These are phyloP conservation scores for Plestiodon gilberti DNA, from an alignment of 2,113 vertebrate genomes.

Conservation along the genomic window DNA sequence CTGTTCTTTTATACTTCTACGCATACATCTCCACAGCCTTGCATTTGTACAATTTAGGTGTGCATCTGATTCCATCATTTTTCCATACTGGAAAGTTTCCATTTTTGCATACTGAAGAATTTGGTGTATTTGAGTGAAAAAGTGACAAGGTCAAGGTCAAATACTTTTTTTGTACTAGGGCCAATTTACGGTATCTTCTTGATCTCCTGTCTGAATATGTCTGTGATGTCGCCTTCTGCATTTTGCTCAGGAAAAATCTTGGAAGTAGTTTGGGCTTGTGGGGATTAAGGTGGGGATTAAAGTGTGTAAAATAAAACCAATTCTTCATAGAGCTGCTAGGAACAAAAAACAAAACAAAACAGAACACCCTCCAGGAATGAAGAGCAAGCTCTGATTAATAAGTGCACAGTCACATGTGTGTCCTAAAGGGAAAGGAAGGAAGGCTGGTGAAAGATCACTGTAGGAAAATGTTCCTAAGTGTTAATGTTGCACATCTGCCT, in stretches of 20 bases:
- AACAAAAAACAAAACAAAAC: neutral
- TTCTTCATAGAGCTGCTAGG: constrained; percentile 28
- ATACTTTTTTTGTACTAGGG: constrained; percentile 25
- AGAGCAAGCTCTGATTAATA: neutral
- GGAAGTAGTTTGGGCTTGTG: constrained; percentile 38
- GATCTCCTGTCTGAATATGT: constrained; percentile 38
- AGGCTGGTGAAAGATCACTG: constrained; percentile 26
- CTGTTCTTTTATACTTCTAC: neutral
- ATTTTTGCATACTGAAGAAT: neutral
- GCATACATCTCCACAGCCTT: neutral
- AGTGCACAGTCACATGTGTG: neutral
- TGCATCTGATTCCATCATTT: neutral
- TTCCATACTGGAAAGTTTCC: too few relatives aligned
- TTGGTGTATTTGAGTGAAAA: constrained; percentile 16
- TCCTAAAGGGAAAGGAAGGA: neutral
- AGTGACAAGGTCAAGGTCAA: constrained; percentile 42
- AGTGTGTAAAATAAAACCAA: constrained; percentile 32
- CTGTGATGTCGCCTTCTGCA: neutral
- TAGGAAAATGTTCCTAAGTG: constrained; percentile 2
- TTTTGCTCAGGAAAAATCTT: constrained; percentile 25
- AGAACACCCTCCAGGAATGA: neutral
- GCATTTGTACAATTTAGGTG: neutral
- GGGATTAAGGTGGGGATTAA: constrained; percentile 40
- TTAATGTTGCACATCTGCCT: constrained; percentile 12
- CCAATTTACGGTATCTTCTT: constrained; percentile 51